Conservation (phyloP, 2,113 vertebrate genomes). For the Beaufortia kweichowensis region DNA sequence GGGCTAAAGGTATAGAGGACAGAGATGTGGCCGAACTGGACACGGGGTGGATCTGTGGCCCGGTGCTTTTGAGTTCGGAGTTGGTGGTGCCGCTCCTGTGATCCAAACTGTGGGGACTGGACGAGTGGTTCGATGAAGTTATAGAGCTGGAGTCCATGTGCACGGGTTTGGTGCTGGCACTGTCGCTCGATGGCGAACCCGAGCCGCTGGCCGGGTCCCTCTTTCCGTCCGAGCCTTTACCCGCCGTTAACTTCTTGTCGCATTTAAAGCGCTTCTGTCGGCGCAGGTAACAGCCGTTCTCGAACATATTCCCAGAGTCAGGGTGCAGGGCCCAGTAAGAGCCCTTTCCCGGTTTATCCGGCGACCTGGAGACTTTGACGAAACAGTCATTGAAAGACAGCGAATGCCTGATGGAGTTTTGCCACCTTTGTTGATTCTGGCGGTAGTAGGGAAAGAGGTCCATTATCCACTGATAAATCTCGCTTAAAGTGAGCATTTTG, state of each 20-base stretch:
- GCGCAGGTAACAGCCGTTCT: conserved; percentile 96
- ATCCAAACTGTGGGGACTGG: conserved; percentile 79
- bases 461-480: conserved; percentile 99
- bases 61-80: conserved; percentile 81
- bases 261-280: conserved; percentile 98
- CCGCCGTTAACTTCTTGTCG: conserved; percentile 78
- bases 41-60: conserved; percentile 73
- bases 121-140: conserved; percentile 72
- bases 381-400: conserved; percentile 99
- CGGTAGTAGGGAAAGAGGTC: conserved; percentile 96
- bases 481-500: conserved; percentile 97
- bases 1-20: conserved; percentile 80
- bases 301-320: conserved; percentile 98
- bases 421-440: conserved; percentile 98
- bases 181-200: conserved; percentile 78
- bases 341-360: conserved; percentile 96
- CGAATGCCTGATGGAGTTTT: conserved; percentile 98
- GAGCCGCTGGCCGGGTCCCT: conserved; percentile 71
- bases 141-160: conserved; percentile 78
- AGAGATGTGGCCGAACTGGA: conserved; percentile 76
- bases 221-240: conserved; percentile 73
- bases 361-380: conserved; percentile 94
- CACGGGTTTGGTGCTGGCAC: conserved; percentile 67
- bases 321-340: conserved; percentile 98
- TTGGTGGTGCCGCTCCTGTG: conserved; percentile 69